phyloP scores from a whole-genome alignment of 1,140 invertebrate species.

The Pseudachorutes palmiensis region DNA sequence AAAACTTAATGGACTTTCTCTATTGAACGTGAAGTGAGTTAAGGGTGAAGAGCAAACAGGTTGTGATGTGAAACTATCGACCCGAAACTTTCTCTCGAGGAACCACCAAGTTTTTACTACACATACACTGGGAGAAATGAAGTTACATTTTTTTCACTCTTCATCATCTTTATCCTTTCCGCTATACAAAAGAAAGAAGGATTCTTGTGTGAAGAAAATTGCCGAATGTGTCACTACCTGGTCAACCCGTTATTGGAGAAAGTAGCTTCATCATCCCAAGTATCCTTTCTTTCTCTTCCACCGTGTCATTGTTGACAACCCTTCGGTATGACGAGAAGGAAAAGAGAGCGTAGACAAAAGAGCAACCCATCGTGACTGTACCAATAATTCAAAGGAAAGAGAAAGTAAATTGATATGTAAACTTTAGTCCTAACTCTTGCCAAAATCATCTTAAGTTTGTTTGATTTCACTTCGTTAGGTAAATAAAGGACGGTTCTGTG shows the following conservation, averaged over 20 bases:
- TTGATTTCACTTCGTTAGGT: background rate
- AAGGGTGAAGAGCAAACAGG: conserved; percentile 7
- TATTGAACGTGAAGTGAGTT: conserved; percentile 5
- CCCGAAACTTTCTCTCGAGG: background rate
- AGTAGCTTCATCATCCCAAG: too few relatives aligned
- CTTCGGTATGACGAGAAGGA: too few relatives aligned
- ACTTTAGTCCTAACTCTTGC: background rate
- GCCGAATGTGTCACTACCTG: too few relatives aligned
- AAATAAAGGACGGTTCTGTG: too few relatives aligned
- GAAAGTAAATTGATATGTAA: conserved; percentile 1
- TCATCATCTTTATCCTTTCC: too few relatives aligned
- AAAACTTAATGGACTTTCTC: background rate
- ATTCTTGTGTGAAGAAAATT: too few relatives aligned
- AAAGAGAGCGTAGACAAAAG: too few relatives aligned
- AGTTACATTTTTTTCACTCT: background rate
- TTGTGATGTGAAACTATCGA: conserved; percentile 6
- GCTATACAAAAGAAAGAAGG: too few relatives aligned
- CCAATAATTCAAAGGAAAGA: background rate
- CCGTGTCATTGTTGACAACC: too few relatives aligned
- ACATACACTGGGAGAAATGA: background rate
- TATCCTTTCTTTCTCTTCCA: too few relatives aligned
- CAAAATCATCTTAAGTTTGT: background rate
- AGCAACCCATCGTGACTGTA: too few relatives aligned
- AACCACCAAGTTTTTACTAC: background rate
- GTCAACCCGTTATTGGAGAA: too few relatives aligned